Conservation (phyloP, 1,140 invertebrate genomes). For the Temnothorax curvispinosus region DNA sequence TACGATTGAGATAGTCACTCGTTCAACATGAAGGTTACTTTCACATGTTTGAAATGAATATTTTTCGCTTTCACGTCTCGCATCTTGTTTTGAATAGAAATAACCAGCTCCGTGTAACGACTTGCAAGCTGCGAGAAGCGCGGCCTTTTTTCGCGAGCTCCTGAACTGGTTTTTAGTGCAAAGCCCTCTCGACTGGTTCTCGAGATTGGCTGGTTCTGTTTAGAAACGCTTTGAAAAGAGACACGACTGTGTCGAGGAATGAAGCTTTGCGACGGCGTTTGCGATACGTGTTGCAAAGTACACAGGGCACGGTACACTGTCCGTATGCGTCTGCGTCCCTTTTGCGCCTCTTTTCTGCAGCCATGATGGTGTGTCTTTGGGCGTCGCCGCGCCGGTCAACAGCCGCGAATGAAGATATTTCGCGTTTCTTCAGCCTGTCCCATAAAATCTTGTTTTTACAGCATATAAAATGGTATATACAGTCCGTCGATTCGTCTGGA, state of each 20-base stretch:
- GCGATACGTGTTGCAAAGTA: slow-evolving; percentile 18
- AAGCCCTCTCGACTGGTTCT: slow-evolving; percentile 42
- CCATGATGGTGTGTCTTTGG: slow-evolving; percentile 22
- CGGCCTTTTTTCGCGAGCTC: background rate
- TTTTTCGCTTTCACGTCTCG: slow-evolving; percentile 12
- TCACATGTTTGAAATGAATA: background rate
- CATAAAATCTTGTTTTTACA: background rate
- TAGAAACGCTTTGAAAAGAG: slow-evolving; percentile 33
- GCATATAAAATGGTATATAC: background rate
- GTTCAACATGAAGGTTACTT: background rate
- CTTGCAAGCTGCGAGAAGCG: background rate
- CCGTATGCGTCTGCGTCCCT: background rate
- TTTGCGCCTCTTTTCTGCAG: slow-evolving; percentile 5
- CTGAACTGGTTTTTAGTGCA: slow-evolving; percentile 29
- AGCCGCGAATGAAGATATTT: slow-evolving; percentile 28
- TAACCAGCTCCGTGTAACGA: background rate
- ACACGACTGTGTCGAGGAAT: slow-evolving; percentile 54
- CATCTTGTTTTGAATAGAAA: background rate
- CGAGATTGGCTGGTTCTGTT: slow-evolving; percentile 9
- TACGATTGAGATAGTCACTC: background rate
- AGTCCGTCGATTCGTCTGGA: background rate
- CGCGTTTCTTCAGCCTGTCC: background rate
- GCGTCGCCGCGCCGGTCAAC: slow-evolving; percentile 20
- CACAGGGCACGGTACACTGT: background rate
- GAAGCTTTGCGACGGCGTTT: slow-evolving; percentile 49